Base-by-base conservation (phyloP, 2,797 vertebrate genomes). In the Psittacula echo region DNA sequence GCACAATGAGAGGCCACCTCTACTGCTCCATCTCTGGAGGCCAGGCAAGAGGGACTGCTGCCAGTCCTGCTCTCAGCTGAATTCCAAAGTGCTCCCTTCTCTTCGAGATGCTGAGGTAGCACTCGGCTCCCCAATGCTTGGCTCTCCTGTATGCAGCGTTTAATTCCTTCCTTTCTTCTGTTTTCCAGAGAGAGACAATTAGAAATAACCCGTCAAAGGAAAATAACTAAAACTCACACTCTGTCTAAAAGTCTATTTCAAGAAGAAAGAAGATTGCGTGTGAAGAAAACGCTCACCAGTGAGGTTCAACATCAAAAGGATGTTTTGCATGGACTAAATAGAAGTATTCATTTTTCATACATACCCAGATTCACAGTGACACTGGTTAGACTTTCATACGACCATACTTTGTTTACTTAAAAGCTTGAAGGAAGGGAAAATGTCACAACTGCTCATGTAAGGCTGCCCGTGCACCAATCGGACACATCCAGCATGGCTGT, bases 371-470 rank as follows among this genome's bases (percentile, higher is more conserved):
- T 58, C 83, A 41, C 85, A 9, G 73, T 95, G 96, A 95, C 96
- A 95, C 93, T 71, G 45, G 91, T 66, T 91, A 86, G 85, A 37
- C 87, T 95, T 94, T 75, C 90, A 91, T 84, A 58, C 11, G 10
- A 87, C 90, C 91, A 6, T 88, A 70, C 83, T 95, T 96, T 96
- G 96, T 96, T 96, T 96, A 95, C 95, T 96, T 96, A 96, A 96
- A 95, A 96, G 96, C 96, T 94, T 64, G 93, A 82, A 96, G 95
- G 94, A 88, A 95, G 94, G 76, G 80, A 78, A 96, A 54, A 88
- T 96, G 96, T 96, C 96, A 96, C 94, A 96, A 96, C 56, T 5
- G 88, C 51, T 96, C 95, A 96, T 88, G 95, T 82, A 84, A 94
- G 73, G 66, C 90, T 24, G 77, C 41, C 12, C 18, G 70, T 91